These are phyloP conservation scores for Sphaeramia orbicularis DNA, from an alignment of 2,797 vertebrate genomes.

Conservation along the genomic window DNA sequence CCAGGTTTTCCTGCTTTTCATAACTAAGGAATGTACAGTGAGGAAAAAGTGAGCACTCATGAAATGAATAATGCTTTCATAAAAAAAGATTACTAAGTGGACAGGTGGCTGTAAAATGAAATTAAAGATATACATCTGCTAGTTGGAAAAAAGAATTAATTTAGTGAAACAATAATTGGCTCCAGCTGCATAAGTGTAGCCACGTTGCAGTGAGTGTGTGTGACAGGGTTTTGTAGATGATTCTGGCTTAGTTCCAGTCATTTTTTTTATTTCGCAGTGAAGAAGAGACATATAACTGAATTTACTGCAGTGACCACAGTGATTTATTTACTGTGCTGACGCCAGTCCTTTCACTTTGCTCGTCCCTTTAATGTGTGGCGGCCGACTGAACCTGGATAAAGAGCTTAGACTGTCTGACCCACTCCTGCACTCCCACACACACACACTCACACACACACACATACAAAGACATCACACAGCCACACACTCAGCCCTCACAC, in stretches of 20 bases:
- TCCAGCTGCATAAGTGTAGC: conserved; percentile 48
- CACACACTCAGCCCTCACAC: conserved; percentile 18
- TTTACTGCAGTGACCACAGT: conserved; percentile 60
- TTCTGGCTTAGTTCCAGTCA: conserved; percentile 63
- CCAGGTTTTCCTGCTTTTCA: conserved; percentile 33
- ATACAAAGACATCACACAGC: conserved; percentile 29
- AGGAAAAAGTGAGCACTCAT: conserved; percentile 19
- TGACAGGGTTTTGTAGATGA: conserved; percentile 49
- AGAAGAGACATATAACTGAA: conserved; percentile 69
- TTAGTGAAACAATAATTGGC: conserved; percentile 34
- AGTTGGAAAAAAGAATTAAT: conserved; percentile 13
- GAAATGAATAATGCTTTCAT: conserved; percentile 17
- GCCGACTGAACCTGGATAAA: conserved; percentile 82
- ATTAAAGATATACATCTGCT: conserved; percentile 26
- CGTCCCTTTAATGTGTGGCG: conserved; percentile 64
- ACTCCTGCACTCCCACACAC: conserved; percentile 63
- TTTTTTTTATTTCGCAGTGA: conserved; percentile 63
- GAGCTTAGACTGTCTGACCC: conserved; percentile 87
- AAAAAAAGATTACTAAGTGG: conserved; percentile 3
- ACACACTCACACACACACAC: conserved; percentile 36
- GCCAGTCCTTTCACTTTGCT: conserved; percentile 76
- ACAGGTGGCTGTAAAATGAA: conserved; percentile 38
- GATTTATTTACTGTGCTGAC: conserved; percentile 76
- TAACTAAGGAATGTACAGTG: conserved; percentile 32
- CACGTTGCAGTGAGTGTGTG: conserved; percentile 43